A percentile compares a stretch with the other conserved stretches of the same genome.
phyloP scores from a whole-genome alignment of 2,888 invertebrate species.

The Aphidius colemani region DNA sequence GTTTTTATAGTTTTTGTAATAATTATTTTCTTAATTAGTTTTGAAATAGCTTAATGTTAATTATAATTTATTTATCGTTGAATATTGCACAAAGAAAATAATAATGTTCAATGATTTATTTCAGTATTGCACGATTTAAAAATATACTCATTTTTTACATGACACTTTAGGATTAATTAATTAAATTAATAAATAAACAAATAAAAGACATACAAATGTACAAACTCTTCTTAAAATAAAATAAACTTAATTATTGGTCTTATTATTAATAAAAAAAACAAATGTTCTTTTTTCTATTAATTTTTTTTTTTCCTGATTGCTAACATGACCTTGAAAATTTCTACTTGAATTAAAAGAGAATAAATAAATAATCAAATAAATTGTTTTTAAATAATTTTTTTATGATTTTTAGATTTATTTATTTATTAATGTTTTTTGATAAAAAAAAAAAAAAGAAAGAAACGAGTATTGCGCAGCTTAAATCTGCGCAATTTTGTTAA shows the following conservation, averaged over 20 bases:
- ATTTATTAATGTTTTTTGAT: too few species aligned
- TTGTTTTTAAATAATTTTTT: too few species aligned
- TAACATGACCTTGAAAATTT: too few species aligned
- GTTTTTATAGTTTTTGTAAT: background rate
- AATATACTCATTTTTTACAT: slow-evolving; percentile 21
- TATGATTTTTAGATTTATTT: too few species aligned
- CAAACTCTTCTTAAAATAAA: slow-evolving; percentile 15
- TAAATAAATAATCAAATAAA: too few species aligned
- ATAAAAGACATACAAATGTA: background rate
- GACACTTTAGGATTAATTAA: slow-evolving; percentile 16
- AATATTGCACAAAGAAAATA: background rate
- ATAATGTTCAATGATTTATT: background rate
- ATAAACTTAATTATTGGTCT: background rate
- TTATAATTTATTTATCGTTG: background rate
- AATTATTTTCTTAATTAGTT: background rate
- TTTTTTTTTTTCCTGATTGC: too few species aligned
- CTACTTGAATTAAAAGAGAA: too few species aligned
- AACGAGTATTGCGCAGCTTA: too few species aligned
- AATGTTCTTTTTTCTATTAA: too few species aligned
- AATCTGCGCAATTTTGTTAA: too few species aligned
- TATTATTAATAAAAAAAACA: too few species aligned
- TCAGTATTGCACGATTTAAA: slow-evolving; percentile 14
- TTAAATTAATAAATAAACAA: background rate
- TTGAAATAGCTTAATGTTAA: background rate
- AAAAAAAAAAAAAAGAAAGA: too few species aligned